A percentile compares a stretch with the other conserved stretches of the same genome.
Evolutionary conservation across 2,113 vertebrate genomes (phyloP).

Genomic region (Mastomys natalensis): DNA sequence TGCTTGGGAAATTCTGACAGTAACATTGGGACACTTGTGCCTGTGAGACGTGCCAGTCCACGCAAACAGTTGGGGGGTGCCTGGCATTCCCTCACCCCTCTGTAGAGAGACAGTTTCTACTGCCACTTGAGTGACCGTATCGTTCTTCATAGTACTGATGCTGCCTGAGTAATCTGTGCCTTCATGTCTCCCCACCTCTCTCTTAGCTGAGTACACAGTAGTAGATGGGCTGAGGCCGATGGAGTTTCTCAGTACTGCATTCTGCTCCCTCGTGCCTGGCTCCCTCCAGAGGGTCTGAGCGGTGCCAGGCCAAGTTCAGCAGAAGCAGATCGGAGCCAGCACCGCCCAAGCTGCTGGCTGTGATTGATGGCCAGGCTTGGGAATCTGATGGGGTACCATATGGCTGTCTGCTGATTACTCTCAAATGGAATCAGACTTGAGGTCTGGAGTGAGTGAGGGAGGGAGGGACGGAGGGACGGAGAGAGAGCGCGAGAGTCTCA

Average conservation of each 20-base stretch:
- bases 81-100: fast-evolving
- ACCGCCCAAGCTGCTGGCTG: neutral
- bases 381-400: neutral
- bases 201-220: neutral
- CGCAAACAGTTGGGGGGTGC: no score
- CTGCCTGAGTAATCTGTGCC: fast-evolving
- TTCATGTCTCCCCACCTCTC: neutral
- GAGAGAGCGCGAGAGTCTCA: neutral
- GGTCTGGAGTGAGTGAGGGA: neutral
- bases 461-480: neutral
- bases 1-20: neutral
- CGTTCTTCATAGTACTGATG: neutral
- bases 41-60: no score
- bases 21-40: neutral
- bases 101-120: no score
- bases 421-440: slow-evolving; percentile 38
- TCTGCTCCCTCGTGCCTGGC: neutral
- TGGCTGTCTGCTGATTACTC: slow-evolving; percentile 48
- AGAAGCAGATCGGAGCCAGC: neutral
- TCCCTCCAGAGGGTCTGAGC: neutral
- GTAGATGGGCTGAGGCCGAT: neutral
- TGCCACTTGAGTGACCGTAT: neutral
- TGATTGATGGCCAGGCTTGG: neutral
- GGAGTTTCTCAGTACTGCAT: neutral
- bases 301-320: neutral